phyloP scores from a whole-genome alignment of 1,140 invertebrate species.

The Belonocnema kinseyi region DNA sequence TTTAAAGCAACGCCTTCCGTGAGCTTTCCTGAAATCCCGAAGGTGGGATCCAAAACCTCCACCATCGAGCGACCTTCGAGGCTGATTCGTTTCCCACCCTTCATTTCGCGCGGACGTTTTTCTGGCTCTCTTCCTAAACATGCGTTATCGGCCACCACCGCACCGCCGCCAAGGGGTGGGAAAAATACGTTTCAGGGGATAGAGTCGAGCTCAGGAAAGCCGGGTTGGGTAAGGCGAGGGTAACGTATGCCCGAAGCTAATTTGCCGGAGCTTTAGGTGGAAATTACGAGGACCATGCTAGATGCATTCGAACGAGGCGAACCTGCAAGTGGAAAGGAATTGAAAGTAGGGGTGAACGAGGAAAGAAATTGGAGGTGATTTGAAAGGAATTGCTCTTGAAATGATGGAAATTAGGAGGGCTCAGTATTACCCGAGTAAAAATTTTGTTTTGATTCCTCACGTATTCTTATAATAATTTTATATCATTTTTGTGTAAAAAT shows the following conservation, averaged over 20 bases:
- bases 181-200: conserved; percentile 3
- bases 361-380: neutral
- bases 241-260: conserved; percentile 72
- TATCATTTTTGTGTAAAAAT: no score
- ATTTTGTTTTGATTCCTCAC: no score
- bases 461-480: no score
- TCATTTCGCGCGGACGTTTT: conserved; percentile 34
- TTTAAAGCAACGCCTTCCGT: conserved; percentile 67
- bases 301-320: conserved; percentile 66
- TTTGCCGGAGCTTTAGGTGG: conserved; percentile 68
- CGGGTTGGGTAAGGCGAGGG: conserved; percentile 50
- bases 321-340: conserved; percentile 1
- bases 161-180: neutral
- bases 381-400: neutral
- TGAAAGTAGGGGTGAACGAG: no score
- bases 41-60: conserved; percentile 44
- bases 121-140: conserved; percentile 40
- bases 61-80: conserved; percentile 40
- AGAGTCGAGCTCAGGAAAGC: conserved; percentile 42
- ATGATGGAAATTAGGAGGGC: neutral
- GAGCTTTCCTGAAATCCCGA: conserved; percentile 60
- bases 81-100: conserved; percentile 45
- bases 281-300: conserved; percentile 66
- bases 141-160: conserved; percentile 53
- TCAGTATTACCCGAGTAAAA: no score